Conservation (phyloP, 2,797 vertebrate species). For the Platyrinchus mystaceus region DNA sequence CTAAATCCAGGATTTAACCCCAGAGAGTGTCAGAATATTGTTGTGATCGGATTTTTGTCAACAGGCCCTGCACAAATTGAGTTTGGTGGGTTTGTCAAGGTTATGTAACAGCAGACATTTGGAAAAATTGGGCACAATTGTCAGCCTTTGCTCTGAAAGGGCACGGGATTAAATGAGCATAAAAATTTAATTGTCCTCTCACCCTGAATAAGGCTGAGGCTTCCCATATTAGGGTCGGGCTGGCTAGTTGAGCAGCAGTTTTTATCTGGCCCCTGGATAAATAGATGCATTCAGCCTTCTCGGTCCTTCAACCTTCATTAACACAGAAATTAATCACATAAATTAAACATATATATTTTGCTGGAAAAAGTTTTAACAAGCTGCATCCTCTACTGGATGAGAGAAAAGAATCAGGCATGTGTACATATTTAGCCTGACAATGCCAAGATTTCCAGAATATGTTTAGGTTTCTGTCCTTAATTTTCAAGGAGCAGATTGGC, state of each 20-base stretch:
- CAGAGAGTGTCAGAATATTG: not conserved
- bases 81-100: constrained; percentile 26
- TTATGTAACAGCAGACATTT: constrained; percentile 61
- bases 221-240: constrained; percentile 50
- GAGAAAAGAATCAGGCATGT: constrained; percentile 66
- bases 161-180: constrained; percentile 52
- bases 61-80: constrained; percentile 21
- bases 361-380: constrained; percentile 46
- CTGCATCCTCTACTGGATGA: constrained; percentile 45
- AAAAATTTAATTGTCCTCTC: constrained; percentile 67
- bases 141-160: constrained; percentile 57
- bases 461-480: constrained; percentile 56
- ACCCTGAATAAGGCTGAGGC: constrained; percentile 17
- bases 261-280: constrained; percentile 62
- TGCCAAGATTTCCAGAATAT: constrained; percentile 46
- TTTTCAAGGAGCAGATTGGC: constrained; percentile 36
- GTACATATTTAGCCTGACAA: constrained; percentile 60
- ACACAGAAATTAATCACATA: constrained; percentile 69
- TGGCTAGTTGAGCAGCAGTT: constrained; percentile 60
- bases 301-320: constrained; percentile 64
- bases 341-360: constrained; percentile 65
- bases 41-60: not conserved
- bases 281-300: constrained; percentile 70
- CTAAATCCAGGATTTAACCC: constrained; percentile 23
- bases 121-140: constrained; percentile 45